These are phyloP conservation scores for Ceyx cyanopectus DNA, from an alignment of 2,113 vertebrate species.

Conservation along the genomic window DNA sequence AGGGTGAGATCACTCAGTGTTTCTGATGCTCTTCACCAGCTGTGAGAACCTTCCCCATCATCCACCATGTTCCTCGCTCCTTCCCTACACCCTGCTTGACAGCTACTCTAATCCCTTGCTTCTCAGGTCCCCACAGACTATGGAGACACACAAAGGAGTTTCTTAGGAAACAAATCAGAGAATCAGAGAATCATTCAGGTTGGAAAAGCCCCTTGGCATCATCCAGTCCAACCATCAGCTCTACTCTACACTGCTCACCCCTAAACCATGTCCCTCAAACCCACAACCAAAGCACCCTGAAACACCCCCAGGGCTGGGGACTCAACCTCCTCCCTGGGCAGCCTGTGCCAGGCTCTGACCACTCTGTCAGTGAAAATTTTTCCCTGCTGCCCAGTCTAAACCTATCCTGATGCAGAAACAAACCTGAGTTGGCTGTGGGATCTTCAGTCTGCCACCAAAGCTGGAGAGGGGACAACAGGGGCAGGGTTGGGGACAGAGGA, in stretches of 20 bases:
- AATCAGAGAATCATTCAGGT: too few relatives aligned
- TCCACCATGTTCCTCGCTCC: background rate
- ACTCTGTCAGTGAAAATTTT: too few relatives aligned
- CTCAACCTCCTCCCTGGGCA: too few relatives aligned
- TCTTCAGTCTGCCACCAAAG: background rate
- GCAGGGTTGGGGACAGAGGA: background rate
- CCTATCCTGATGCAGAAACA: background rate
- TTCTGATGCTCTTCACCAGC: rapidly evolving
- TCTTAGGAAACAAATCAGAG: background rate
- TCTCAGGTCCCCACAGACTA: background rate
- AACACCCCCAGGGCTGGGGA: too few relatives aligned
- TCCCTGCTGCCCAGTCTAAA: too few relatives aligned
- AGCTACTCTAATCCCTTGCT: background rate
- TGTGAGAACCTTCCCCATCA: background rate
- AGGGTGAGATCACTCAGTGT: background rate
- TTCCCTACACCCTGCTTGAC: background rate
- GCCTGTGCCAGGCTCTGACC: too few relatives aligned
- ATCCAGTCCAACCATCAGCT: too few relatives aligned
- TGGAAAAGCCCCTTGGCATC: too few relatives aligned
- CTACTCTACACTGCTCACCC: too few relatives aligned
- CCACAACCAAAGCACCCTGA: too few relatives aligned
- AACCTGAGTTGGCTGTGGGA: background rate
- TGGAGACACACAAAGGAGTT: background rate
- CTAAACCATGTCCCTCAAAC: too few relatives aligned
- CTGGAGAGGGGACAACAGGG: background rate